Evolutionary conservation across 2,797 vertebrate genomes (phyloP), one percentile per base, ranked within the genome.

Genomic region (Poeciliopsis gracilis): DNA sequence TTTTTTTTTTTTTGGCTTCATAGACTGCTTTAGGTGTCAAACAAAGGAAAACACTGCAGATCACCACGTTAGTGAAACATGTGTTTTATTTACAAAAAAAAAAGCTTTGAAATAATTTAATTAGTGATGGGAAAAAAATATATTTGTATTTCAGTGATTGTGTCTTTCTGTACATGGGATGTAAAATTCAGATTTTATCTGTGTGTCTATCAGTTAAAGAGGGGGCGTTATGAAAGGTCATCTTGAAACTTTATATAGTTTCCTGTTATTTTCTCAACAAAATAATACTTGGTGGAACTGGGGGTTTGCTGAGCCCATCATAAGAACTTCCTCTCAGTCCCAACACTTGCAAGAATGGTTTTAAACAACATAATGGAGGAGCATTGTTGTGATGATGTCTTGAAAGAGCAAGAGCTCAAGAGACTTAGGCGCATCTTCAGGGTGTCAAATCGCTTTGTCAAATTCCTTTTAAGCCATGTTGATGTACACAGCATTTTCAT

Each of bases 1-100:
- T 41, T 8, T 41, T 41, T 43, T 43, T 5, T 15, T 23, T 78
- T 82, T 85, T 80, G 85, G 79, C 59, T 41, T 72, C 20, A 47
- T 23, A 1, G 70, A 45, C 38, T 45, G 7, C 11, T 70, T 6
- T 16, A 61, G 70, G 55, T 63, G 33, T 59, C 25, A 38, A 55
- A 59, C 28, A 61, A 59, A 61, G 46, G 16, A 49, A 51, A 49
- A n/a, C 38, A 16, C 13, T 13, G 67, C 12, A 28, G 38, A 28
- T 53, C 51, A 45, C 13, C n/a, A 45, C 45, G 10, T 43, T 41
- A 69, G 23, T 53, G 41, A 43, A 70, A 16, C 41, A 38, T 20
- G 2, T 36, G 23, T 67, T 67, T 70, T n/a, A 13, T n/a, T 43
- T 43, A 41, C 23, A 30, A 30, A 43, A 33, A 3, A 33, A n/a